These are phyloP conservation scores for Drosophila stalkeri DNA, from an alignment of 2,888 invertebrate species.

Conservation along the genomic window DNA sequence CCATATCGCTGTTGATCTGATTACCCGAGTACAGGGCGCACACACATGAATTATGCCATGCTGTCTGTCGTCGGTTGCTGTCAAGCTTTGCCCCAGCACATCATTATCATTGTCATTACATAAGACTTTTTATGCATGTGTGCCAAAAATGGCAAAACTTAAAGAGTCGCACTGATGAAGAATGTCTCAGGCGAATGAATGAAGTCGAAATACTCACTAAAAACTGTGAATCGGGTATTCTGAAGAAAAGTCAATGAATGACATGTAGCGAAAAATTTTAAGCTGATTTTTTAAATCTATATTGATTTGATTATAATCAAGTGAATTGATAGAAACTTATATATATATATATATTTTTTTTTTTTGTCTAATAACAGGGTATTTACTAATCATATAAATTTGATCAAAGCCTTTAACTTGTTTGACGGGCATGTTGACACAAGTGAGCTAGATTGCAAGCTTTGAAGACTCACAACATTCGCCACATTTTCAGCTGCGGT, in stretches of 20 bases:
- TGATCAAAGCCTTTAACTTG: constrained; percentile 7
- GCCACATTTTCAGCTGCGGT: constrained; percentile 33
- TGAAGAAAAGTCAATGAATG: too few relatives aligned
- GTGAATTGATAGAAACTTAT: not conserved
- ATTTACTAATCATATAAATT: not conserved
- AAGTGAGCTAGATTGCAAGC: constrained; percentile 53
- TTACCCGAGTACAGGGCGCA: constrained; percentile 48
- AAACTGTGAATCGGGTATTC: not conserved
- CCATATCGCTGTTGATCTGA: constrained; percentile 60
- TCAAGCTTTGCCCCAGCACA: constrained; percentile 42
- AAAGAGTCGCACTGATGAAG: constrained; percentile 3
- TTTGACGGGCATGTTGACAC: constrained; percentile 63
- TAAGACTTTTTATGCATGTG: constrained; percentile 52
- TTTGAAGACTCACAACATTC: constrained; percentile 23
- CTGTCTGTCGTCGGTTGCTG: constrained; percentile 30
- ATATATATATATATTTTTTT: too few relatives aligned
- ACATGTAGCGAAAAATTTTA: not conserved
- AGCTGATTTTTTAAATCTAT: not conserved
- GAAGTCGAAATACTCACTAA: constrained; percentile 13
- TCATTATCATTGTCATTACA: constrained; percentile 67
- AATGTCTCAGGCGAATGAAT: too few relatives aligned
- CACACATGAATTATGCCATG: constrained; percentile 49
- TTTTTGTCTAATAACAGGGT: not conserved
- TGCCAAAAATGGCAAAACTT: constrained; percentile 39
- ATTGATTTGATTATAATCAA: not conserved